phyloP scores from a whole-genome alignment of 2,888 invertebrate genomes.

The Diachrysia chrysitis region DNA sequence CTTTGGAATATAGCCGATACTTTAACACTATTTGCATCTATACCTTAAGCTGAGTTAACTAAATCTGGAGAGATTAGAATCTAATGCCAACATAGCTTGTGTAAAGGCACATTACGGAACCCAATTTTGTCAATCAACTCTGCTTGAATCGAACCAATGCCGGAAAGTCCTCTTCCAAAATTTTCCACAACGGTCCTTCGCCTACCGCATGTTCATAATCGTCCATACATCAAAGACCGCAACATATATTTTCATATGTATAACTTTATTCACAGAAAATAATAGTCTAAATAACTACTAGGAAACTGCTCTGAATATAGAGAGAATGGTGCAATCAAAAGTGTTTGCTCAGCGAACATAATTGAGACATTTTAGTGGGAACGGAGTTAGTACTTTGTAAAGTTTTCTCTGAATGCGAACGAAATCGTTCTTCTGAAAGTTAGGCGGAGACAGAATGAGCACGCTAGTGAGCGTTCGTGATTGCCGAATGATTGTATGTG shows the following conservation, averaged over 20 bases:
- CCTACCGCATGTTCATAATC: background rate
- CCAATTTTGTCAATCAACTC: no score
- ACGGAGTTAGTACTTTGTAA: constrained; percentile 63
- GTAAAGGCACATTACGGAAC: no score
- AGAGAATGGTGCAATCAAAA: constrained; percentile 61
- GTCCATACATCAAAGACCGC: background rate
- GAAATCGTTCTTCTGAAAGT: constrained; percentile 64
- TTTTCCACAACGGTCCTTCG: no score
- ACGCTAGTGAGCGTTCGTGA: constrained; percentile 40
- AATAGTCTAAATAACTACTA: constrained; percentile 27
- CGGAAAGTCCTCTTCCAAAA: no score
- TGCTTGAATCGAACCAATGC: no score
- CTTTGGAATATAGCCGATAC: background rate
- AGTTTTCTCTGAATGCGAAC: constrained; percentile 65
- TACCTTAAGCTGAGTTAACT: no score
- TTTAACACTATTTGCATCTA: no score
- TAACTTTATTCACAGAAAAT: background rate
- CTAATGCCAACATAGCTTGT: no score
- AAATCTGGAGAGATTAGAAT: no score
- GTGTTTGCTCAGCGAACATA: constrained; percentile 69
- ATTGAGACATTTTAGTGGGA: constrained; percentile 70
- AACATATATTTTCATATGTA: background rate
- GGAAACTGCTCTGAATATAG: constrained; percentile 41
- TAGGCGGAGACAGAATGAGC: constrained; percentile 42
- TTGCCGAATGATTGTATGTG: constrained; percentile 39